These are phyloP conservation scores for Opisthocomus hoazin DNA, from an alignment of 2,113 vertebrate species.

Conservation along the genomic window DNA sequence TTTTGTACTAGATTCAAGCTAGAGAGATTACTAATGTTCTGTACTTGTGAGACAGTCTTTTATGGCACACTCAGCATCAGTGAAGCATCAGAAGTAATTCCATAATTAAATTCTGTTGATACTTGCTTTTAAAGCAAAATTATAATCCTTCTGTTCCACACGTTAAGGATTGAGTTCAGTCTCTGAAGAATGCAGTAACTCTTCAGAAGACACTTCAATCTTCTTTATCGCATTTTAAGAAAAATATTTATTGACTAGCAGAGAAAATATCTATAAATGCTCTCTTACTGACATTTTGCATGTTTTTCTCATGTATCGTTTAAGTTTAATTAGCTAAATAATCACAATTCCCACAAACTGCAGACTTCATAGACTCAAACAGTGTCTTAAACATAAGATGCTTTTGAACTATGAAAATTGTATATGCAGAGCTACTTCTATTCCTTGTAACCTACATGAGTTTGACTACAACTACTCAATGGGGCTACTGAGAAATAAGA, in stretches of 20 bases:
- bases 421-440: background rate
- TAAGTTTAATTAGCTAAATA: slow-evolving; percentile 1
- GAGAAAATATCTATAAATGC: background rate
- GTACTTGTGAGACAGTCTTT: background rate
- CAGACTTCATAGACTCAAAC: background rate
- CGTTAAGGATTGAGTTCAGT: background rate
- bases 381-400: background rate
- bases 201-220: slow-evolving; percentile 12
- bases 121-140: slow-evolving; percentile 14
- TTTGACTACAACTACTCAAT: background rate
- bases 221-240: slow-evolving; percentile 25
- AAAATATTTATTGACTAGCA: background rate
- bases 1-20: background rate
- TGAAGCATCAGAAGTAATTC: background rate
- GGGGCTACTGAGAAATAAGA: background rate
- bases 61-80: background rate
- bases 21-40: background rate
- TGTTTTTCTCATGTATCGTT: background rate
- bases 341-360: background rate
- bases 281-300: background rate
- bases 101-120: slow-evolving; percentile 1
- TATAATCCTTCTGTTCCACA: slow-evolving; percentile 37
- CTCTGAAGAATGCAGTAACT: background rate
- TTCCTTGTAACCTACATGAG: background rate
- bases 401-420: background rate